These are phyloP conservation scores for Rhynchopsitta pachyrhyncha DNA, from an alignment of 2,113 vertebrate genomes.

Conservation along the genomic window DNA sequence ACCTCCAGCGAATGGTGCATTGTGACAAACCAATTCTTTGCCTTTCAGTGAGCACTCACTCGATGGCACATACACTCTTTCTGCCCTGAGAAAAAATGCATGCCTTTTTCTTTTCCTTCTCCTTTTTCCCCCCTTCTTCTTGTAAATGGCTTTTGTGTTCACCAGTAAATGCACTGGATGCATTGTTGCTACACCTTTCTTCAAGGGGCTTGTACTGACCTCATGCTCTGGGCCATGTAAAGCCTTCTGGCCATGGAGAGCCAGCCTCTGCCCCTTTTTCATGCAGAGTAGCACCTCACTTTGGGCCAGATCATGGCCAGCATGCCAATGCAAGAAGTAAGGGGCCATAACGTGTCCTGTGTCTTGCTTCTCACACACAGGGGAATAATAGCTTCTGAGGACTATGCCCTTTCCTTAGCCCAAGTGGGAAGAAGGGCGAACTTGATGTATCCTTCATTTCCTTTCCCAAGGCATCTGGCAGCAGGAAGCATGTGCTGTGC, in stretches of 20 bases:
- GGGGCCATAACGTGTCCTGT: background rate
- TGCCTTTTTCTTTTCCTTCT: background rate
- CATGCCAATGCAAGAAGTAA: conserved; percentile 45
- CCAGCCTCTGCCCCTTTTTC: conserved; percentile 47
- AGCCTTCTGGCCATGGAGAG: conserved; percentile 38
- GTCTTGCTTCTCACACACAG: conserved; percentile 57
- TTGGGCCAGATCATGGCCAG: conserved; percentile 47
- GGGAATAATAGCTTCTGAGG: conserved; percentile 36
- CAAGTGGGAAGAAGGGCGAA: conserved; percentile 29
- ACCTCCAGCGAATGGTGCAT: conserved; percentile 19
- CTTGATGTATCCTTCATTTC: conserved; percentile 48
- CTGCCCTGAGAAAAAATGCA: conserved; percentile 26
- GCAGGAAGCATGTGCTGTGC: conserved; percentile 19
- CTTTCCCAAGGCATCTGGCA: conserved; percentile 64
- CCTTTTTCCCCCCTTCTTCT: background rate
- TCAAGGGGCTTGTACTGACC: conserved; percentile 35
- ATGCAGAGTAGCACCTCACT: conserved; percentile 59
- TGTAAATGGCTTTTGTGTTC: conserved; percentile 48
- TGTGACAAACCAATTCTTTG: conserved; percentile 40
- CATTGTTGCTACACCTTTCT: conserved; percentile 49
- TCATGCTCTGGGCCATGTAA: conserved; percentile 49
- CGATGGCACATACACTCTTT: background rate
- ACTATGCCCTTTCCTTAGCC: conserved; percentile 40
- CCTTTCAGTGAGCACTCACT: conserved; percentile 23
- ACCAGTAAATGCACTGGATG: conserved; percentile 13